These are phyloP conservation scores for Alca torda DNA, from an alignment of 2,797 vertebrate genomes.

Conservation along the genomic window DNA sequence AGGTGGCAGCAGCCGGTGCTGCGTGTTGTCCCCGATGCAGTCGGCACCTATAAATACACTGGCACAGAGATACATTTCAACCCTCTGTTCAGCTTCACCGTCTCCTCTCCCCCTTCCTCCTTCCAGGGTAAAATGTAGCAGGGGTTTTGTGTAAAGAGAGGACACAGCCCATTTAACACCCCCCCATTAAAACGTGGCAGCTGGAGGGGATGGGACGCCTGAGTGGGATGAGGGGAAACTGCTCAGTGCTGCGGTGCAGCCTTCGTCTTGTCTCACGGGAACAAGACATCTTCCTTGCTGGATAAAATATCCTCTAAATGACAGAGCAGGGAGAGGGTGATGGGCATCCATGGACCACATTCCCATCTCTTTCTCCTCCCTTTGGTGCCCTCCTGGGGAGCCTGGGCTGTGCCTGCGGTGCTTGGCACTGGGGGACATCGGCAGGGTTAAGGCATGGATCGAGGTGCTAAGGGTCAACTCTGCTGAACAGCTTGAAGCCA, in stretches of 20 bases:
- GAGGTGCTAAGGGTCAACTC: neutral
- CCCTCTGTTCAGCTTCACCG: neutral
- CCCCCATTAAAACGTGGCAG: accelerated
- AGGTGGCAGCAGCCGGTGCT: neutral
- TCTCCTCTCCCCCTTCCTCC: neutral
- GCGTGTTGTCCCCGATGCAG: accelerated
- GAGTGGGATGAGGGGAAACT: accelerated
- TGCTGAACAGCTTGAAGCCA: neutral
- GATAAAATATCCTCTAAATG: neutral
- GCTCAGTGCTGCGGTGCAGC: accelerated
- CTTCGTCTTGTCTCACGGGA: neutral
- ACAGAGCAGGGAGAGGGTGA: neutral
- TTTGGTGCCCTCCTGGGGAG: neutral
- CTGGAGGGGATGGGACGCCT: accelerated
- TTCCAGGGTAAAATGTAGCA: neutral
- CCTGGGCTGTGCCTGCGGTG: neutral
- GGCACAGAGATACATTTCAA: accelerated
- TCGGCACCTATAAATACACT: neutral
- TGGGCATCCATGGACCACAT: accelerated
- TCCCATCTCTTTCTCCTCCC: accelerated
- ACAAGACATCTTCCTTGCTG: neutral
- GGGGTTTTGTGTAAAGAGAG: neutral
- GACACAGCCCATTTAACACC: neutral
- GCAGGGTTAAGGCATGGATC: neutral
- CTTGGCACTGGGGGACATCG: accelerated